Conservation (phyloP, 2,113 vertebrate genomes). For the Amia ocellicauda region DNA sequence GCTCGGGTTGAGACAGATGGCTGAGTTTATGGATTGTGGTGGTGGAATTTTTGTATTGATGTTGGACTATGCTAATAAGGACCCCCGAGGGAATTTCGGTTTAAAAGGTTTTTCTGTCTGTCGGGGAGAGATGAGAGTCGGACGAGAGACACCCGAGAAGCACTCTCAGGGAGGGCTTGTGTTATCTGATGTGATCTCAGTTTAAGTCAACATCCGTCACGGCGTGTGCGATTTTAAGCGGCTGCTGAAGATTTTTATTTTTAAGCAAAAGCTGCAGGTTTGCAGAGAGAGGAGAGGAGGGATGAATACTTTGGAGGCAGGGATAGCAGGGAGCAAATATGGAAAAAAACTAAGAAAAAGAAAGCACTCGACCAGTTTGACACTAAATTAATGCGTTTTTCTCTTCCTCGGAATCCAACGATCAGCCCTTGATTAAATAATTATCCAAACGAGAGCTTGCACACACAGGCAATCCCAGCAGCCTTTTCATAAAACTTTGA, state of each 20-base stretch:
- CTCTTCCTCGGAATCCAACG: no score
- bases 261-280: constrained; percentile 20
- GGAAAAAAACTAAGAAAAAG: constrained; percentile 6
- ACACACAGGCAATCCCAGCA: no score
- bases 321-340: constrained; percentile 16
- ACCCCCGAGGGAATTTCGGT: constrained; percentile 27
- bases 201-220: constrained; percentile 53
- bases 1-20: neutral
- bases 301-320: constrained; percentile 4
- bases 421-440: no score
- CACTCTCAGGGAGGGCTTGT: constrained; percentile 13
- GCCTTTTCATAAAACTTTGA: no score
- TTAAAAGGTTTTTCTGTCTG: constrained; percentile 25
- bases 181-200: constrained; percentile 46
- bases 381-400: no score
- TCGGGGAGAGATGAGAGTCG: constrained; percentile 19
- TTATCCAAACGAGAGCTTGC: no score
- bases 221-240: constrained; percentile 39
- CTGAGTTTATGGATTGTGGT: constrained; percentile 13
- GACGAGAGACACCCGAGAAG: constrained; percentile 29
- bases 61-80: constrained; percentile 33
- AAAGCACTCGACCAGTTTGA: neutral
- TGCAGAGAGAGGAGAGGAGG: neutral
- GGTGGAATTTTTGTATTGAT: constrained; percentile 26
- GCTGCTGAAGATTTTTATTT: constrained; percentile 43